A percentile compares a stretch with the other conserved stretches of the same genome.
These are phyloP conservation scores for Perdita meconis DNA, from an alignment of 2,888 invertebrate species.

Conservation along the genomic window DNA sequence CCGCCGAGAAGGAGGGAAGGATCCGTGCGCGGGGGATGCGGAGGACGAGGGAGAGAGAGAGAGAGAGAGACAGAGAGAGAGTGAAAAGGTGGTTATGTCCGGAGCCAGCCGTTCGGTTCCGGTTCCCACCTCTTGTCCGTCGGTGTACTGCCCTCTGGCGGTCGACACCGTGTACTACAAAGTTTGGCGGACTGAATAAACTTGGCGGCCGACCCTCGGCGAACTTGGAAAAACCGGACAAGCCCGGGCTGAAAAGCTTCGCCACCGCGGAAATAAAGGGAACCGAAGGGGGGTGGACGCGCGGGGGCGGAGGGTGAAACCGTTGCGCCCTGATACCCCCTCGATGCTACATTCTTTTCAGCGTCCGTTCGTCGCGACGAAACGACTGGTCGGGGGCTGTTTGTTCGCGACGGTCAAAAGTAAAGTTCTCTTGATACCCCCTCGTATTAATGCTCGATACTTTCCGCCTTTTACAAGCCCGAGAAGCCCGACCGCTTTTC, in stretches of 20 bases:
- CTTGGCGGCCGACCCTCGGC: conserved; percentile 78
- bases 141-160: conserved; percentile 82
- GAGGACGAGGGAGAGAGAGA: conserved; percentile 28
- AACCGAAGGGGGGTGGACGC: conserved; percentile 38
- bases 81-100: conserved; percentile 78
- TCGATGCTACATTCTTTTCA: not conserved
- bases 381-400: conserved; percentile 23
- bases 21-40: no score
- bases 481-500: conserved; percentile 10
- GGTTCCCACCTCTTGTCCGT: conserved; percentile 77
- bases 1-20: conserved; percentile 12
- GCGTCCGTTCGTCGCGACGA: conserved; percentile 18
- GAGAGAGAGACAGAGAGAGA: conserved; percentile 51
- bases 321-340: conserved; percentile 32
- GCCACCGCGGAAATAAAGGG: conserved; percentile 63
- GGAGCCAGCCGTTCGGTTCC: conserved; percentile 80
- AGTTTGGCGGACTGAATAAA: conserved; percentile 84
- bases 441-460: conserved; percentile 62
- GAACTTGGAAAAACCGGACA: conserved; percentile 76
- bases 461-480: conserved; percentile 53
- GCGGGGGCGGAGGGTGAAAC: conserved; percentile 29
- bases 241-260: conserved; percentile 65
- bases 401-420: conserved; percentile 48
- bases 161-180: conserved; percentile 84
- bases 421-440: conserved; percentile 54